phyloP scores from a whole-genome alignment of 2,888 invertebrate species.

The Parnassius glacialis region DNA sequence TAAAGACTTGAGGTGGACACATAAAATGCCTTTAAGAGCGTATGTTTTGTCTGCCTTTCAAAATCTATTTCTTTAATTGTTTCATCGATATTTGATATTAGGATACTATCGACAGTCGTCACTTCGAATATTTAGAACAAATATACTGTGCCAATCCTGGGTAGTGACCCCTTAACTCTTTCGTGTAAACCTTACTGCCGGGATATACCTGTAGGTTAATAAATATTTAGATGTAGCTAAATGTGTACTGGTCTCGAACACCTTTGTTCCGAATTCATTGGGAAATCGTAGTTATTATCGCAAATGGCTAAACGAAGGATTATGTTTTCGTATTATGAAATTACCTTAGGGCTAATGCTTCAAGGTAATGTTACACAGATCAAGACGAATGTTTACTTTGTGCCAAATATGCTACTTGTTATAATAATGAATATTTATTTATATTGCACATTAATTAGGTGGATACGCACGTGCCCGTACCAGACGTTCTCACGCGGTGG shows the following conservation, averaged over 20 bases:
- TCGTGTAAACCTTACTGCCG: conserved; percentile 47
- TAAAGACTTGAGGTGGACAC: conserved; percentile 42
- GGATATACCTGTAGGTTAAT: conserved; percentile 60
- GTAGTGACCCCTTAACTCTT: conserved; percentile 58
- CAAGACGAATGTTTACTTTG: conserved; percentile 37
- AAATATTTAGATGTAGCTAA: conserved; percentile 62
- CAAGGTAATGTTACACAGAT: conserved; percentile 43
- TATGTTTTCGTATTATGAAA: conserved; percentile 11
- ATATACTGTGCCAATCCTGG: conserved; percentile 67
- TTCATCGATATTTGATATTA: conserved; percentile 56
- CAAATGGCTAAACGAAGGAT: conserved; percentile 4
- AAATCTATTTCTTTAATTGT: conserved; percentile 64
- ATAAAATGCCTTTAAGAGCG: conserved; percentile 46
- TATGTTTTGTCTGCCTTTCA: conserved; percentile 50
- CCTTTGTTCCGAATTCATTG: conserved; percentile 22
- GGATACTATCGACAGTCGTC: conserved; percentile 56
- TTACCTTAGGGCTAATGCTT: conserved; percentile 43
- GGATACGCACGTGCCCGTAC: conserved; percentile 1
- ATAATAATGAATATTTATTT: conserved; percentile 6
- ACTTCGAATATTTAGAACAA: conserved; percentile 50
- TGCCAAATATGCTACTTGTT: conserved; percentile 48
- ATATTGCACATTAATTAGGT: conserved; percentile 5
- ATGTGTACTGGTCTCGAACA: conserved; percentile 39
- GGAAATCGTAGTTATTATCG: conserved; percentile 2
- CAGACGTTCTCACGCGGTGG: background rate